phyloP scores from a whole-genome alignment of 2,797 vertebrate species.

The Coendou prehensilis region DNA sequence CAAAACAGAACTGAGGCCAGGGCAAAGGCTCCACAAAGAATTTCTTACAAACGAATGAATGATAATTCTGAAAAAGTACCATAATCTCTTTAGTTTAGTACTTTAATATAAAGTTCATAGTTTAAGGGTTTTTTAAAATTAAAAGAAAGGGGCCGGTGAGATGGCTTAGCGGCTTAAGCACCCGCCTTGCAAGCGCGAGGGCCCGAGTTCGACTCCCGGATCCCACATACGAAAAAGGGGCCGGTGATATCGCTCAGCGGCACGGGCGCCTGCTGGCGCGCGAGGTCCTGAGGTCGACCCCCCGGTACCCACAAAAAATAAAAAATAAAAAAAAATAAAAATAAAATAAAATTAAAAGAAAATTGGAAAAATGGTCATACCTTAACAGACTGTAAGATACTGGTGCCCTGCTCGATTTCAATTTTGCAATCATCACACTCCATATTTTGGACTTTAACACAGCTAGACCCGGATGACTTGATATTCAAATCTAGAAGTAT shows the following conservation, averaged over 20 bases:
- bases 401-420: constrained; percentile 93
- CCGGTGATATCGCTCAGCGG: too few species aligned
- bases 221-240: too few species aligned
- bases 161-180: too few species aligned
- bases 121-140: not conserved
- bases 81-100: not conserved
- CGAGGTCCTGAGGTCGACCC: too few species aligned
- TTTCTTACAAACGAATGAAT: constrained; percentile 58
- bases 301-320: too few species aligned
- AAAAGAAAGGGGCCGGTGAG: too few species aligned
- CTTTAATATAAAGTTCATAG: not conserved
- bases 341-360: constrained; percentile 12
- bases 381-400: constrained; percentile 94
- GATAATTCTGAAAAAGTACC: not conserved
- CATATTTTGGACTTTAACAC: constrained; percentile 93
- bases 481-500: constrained; percentile 94
- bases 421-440: constrained; percentile 95
- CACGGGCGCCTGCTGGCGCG: too few species aligned
- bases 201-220: too few species aligned
- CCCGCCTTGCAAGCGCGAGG: too few species aligned
- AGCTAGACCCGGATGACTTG: constrained; percentile 91
- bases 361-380: constrained; percentile 86
- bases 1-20: constrained; percentile 51
- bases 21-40: constrained; percentile 14
- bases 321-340: constrained; percentile 41